Percentiles rank a stretch among this genome's conserved stretches.
Conservation (phyloP, 1,140 invertebrate genomes). For the Diuraphis noxia region DNA sequence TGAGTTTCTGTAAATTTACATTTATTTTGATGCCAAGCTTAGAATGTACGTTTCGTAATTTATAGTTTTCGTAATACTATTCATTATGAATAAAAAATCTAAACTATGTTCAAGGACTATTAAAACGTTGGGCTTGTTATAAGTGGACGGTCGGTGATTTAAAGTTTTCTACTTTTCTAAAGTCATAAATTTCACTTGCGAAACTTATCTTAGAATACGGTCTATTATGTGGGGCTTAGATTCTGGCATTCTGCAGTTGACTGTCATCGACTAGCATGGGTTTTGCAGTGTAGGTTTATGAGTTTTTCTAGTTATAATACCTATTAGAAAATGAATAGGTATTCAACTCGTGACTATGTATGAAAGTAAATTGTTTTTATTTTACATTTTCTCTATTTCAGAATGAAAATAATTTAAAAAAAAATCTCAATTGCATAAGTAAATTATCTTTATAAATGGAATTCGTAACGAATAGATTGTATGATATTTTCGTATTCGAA, state of each 20-base stretch:
- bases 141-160: neutral
- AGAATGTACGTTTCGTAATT: neutral
- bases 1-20: neutral
- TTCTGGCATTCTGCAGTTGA: constrained; percentile 12
- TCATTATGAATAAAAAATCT: neutral
- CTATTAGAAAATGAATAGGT: neutral
- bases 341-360: neutral
- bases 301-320: neutral
- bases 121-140: neutral
- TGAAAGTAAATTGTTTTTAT: neutral
- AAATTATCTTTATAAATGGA: neutral
- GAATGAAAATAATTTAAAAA: neutral
- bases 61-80: neutral
- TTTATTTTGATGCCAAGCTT: neutral
- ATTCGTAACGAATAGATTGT: neutral
- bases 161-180: neutral
- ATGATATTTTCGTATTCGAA: neutral
- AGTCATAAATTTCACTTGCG: neutral
- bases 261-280: neutral
- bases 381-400: neutral
- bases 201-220: neutral
- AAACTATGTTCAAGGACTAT: neutral
- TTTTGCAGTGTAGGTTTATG: neutral
- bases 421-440: neutral
- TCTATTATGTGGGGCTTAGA: neutral